Evolutionary conservation across 1,140 invertebrate genomes (phyloP).

Genomic region (Grapholita molesta): DNA sequence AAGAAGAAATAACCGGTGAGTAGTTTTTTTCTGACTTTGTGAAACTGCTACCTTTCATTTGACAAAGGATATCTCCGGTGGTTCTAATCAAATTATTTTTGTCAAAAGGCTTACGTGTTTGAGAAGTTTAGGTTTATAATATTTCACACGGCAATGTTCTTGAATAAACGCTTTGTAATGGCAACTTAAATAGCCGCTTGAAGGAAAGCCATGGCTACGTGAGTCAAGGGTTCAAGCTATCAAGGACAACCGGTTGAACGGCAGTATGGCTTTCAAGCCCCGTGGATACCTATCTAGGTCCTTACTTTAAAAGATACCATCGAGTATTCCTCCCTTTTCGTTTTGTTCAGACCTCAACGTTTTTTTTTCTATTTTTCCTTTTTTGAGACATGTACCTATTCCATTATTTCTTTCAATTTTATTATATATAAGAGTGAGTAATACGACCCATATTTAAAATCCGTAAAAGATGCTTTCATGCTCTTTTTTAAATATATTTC

Average conservation of each 20-base stretch:
- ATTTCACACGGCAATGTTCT: background rate
- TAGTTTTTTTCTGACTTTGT: slow-evolving; percentile 23
- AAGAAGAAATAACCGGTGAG: slow-evolving; percentile 21
- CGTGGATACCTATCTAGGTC: slow-evolving; percentile 31
- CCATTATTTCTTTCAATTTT: no score
- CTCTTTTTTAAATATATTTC: background rate
- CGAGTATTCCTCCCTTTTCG: slow-evolving; percentile 21
- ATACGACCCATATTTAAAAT: no score
- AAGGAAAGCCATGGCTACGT: slow-evolving; percentile 33
- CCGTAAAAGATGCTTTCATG: background rate
- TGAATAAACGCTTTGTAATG: background rate
- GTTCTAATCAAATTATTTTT: background rate
- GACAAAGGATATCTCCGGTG: background rate
- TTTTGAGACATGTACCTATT: no score
- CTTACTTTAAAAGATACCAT: slow-evolving; percentile 35
- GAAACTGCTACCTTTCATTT: slow-evolving; percentile 24
- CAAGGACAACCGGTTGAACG: slow-evolving; percentile 47
- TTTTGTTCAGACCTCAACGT: background rate
- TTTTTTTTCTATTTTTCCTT: background rate
- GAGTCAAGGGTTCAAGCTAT: slow-evolving; percentile 33
- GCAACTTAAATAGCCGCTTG: slow-evolving; percentile 20
- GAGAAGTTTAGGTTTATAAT: background rate
- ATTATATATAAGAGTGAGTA: no score
- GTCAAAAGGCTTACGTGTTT: background rate
- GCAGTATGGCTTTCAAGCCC: slow-evolving; percentile 24